Percentiles rank a stretch among this genome's conserved stretches.
phyloP scores from a whole-genome alignment of 2,113 vertebrate species.

The Lynx canadensis region DNA sequence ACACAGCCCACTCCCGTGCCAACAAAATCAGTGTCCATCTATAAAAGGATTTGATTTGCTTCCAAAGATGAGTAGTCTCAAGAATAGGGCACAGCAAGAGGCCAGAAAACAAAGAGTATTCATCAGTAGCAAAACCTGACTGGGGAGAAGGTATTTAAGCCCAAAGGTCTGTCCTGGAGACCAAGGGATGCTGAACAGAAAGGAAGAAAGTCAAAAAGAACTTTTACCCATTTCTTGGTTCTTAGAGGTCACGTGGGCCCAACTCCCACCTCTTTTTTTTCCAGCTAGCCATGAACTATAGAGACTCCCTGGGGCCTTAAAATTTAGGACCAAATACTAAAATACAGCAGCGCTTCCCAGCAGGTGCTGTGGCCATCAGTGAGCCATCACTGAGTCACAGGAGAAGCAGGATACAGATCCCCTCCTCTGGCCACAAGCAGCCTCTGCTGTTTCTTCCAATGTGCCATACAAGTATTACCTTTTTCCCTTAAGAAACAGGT shows the following conservation, averaged over 20 bases:
- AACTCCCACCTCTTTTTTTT: slow-evolving; percentile 19
- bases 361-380: background rate
- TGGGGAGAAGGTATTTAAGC: slow-evolving; percentile 13
- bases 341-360: background rate
- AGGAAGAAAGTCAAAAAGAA: background rate
- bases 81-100: slow-evolving; percentile 7
- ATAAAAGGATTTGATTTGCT: slow-evolving; percentile 29
- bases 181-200: background rate
- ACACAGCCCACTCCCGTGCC: background rate
- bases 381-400: background rate
- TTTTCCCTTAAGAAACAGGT: slow-evolving; percentile 3
- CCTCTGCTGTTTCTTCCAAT: background rate
- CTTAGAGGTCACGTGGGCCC: background rate
- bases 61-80: slow-evolving; percentile 3
- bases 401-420: background rate
- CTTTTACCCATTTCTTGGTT: slow-evolving; percentile 30
- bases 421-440: background rate
- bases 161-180: background rate
- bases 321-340: background rate
- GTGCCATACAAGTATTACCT: background rate
- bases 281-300: background rate
- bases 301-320: background rate
- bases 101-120: slow-evolving; percentile 3
- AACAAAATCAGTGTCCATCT: slow-evolving; percentile 52
- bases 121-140: slow-evolving; percentile 72